Evolutionary conservation across 1,140 invertebrate species (phyloP), one percentile per base, ranked within the genome.

Genomic region (Pogonus chalceus): DNA sequence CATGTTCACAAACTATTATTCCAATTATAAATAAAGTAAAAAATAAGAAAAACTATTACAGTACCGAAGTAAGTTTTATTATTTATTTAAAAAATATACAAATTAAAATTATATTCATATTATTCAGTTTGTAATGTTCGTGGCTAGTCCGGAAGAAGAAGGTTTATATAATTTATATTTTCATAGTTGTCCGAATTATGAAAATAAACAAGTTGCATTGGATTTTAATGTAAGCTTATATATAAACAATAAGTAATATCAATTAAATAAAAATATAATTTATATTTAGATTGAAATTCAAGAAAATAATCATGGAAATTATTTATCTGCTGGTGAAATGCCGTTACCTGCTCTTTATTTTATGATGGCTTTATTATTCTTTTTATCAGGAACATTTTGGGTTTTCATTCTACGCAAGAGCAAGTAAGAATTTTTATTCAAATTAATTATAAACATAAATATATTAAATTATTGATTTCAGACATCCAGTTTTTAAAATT

Each of bases 281-380:
- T 58, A 61, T 61, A 69, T 74, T 26, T 62, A 92, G 88, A 81
- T 94, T 60, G 79, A 87, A 67, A 89, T 96, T 61, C 80, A 78
- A 57, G 90, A 92, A 67, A 87, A 83, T 56, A 96, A 96, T 66
- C 76, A 78, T 49, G 80, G 84, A 21, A 97, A 92, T 68, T 98
- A 86, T 65, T 72, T 99, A 16, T 97, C 95, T n/a, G 95, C 95
- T 7, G 95, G 94, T 1, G 92, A 98, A 72, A 95, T 98, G 81
- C 94, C 94, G 0, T 73, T 98, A 39, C 96, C 96, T 0, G 82
- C 84, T 10, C 67, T 99, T 0, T 98, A 96, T 68, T 90, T 92
- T 57, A 84, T 88, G 73, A 90, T 96, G 84, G 86, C 91, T 2
- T 68, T 96, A 4, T 68, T 96, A 18, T 98, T 96, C 72, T 88